Base-by-base conservation (phyloP, 2,888 invertebrate species). In the Sisyra nigra region DNA sequence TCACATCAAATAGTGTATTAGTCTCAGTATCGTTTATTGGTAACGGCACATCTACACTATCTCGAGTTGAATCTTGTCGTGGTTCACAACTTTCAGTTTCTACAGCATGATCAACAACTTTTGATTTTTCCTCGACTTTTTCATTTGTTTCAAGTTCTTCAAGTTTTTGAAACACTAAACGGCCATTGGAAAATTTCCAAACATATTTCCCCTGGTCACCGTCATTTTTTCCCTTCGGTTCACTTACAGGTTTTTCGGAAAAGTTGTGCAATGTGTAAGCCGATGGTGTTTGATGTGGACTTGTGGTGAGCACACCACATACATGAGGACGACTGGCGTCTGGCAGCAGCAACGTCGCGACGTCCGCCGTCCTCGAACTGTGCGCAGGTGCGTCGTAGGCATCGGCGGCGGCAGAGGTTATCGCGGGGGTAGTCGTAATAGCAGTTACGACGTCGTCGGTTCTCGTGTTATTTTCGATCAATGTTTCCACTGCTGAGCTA, bases 281-380 rank as follows among this genome's bases (percentile, higher is more conserved):
- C 35, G 18, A 34, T 33, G 43, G 41, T 9, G 39, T 33, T 11
- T 34, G 38, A 19, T 44, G 41, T 18, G 42, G 41, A 32, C 40
- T 11, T 19, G 41, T 50, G 42, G 46, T 45, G 46, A 49, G 49
- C 45, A 47, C 49, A 44, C 49, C 47, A 47, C 18, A 38, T 42
- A 37, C 43, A 19, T 43, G 41, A 46, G 24, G 24, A 24, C 24
- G 24, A 24, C 24, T 24, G 24, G 24, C 24, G 24, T 24, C 24
- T 34, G 44, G 46, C 48, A 44, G 48, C 45, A 32, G 42, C 44
- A 19, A 47, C 24, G 44, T 35, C 48, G 40, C 48, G 54, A 52
- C 45, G 53, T 48, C 34, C 51, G 51, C 42, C 51, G 51, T 46
- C 52, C 52, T 36, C 49, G 44, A 41, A 48, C 47, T 32, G 47